These are phyloP conservation scores for Sinotaia quadrata DNA, from an alignment of 2,888 invertebrate species.

Conservation along the genomic window DNA sequence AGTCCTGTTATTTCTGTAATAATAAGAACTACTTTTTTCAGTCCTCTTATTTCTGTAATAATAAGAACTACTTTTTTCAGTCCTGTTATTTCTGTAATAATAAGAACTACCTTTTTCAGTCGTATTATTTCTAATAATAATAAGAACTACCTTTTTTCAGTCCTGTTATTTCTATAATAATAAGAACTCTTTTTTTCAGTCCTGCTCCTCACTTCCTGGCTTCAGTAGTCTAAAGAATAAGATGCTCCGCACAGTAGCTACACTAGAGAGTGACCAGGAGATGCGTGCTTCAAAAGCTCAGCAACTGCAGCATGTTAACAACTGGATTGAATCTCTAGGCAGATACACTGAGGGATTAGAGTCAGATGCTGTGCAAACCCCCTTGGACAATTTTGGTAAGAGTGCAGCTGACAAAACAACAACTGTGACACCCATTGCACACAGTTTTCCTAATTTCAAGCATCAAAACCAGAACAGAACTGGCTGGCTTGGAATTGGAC, in stretches of 20 bases:
- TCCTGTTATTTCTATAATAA: not conserved
- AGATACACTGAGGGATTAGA: conserved; percentile 37
- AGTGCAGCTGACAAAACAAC: too few relatives aligned
- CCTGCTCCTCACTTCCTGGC: conserved; percentile 50
- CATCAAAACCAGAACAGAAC: not conserved
- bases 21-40: too few relatives aligned
- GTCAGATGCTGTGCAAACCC: conserved; percentile 19
- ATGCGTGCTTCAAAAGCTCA: conserved; percentile 37
- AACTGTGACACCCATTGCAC: not conserved
- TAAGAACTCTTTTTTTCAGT: conserved; percentile 39
- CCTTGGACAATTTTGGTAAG: too few relatives aligned
- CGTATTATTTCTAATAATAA: too few relatives aligned
- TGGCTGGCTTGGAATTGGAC: not conserved
- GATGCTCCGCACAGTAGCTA: conserved; percentile 43
- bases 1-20: too few relatives aligned
- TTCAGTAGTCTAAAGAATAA: conserved; percentile 38
- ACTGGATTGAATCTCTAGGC: conserved; percentile 48
- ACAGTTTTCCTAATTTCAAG: not conserved
- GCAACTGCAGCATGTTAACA: conserved; percentile 48
- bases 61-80: too few relatives aligned
- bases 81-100: too few relatives aligned
- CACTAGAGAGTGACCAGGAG: conserved; percentile 35
- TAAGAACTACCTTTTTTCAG: too few relatives aligned
- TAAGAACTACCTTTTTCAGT: too few relatives aligned
- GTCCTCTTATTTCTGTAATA: too few relatives aligned